These are phyloP conservation scores for Paragorgia papillata DNA, from an alignment of 92 coral and sea anemone species.

Conservation along the genomic window DNA sequence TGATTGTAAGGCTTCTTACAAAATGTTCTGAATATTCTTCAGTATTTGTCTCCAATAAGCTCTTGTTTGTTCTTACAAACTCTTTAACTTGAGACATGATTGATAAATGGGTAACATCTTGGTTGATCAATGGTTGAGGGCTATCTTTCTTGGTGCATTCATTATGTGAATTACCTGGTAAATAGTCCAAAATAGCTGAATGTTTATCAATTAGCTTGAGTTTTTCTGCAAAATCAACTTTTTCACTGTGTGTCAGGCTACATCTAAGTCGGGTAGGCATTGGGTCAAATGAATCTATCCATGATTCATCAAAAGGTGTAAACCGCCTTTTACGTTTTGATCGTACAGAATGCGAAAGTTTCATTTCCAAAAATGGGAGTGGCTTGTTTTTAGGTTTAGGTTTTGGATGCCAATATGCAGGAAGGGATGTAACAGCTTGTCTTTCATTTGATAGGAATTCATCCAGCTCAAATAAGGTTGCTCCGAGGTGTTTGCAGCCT, in stretches of 20 bases:
- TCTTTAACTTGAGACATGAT: conserved; percentile 48
- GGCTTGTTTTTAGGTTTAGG: conserved; percentile 44
- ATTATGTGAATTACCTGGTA: conserved; percentile 40
- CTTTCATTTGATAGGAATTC: conserved; percentile 57
- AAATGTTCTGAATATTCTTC: not conserved
- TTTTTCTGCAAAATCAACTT: conserved; percentile 52
- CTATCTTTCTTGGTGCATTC: not conserved
- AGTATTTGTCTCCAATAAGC: not conserved
- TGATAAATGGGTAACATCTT: conserved; percentile 19
- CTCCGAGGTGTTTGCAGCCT: conserved; percentile 73
- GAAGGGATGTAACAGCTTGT: conserved; percentile 54
- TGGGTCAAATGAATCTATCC: conserved; percentile 13
- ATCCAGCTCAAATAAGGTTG: conserved; percentile 63
- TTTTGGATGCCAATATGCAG: conserved; percentile 67
- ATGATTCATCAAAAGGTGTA: conserved; percentile 13
- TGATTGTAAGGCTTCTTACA: not conserved
- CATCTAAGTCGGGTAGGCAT: conserved; percentile 16
- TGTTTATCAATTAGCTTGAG: conserved; percentile 51
- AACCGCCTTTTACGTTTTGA: too few relatives aligned
- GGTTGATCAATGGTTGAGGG: not conserved
- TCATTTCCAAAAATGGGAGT: too few relatives aligned
- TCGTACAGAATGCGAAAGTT: too few relatives aligned
- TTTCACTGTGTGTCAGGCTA: conserved; percentile 4
- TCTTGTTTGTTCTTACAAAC: conserved; percentile 11
- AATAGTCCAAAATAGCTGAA: conserved; percentile 58